These are phyloP conservation scores for Pithys albifrons DNA, from an alignment of 2,113 vertebrate genomes.

Conservation along the genomic window DNA sequence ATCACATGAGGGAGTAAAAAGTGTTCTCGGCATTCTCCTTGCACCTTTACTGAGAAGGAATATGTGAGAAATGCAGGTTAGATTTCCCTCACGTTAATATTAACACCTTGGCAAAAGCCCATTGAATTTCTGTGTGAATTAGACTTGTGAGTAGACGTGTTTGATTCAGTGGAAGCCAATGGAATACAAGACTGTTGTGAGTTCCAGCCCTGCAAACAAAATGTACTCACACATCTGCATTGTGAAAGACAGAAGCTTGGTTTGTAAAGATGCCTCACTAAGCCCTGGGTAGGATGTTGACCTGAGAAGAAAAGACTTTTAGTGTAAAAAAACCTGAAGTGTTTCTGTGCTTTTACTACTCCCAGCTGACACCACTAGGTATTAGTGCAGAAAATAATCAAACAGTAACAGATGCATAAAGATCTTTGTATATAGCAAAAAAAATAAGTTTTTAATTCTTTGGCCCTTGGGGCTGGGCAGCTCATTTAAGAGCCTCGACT, in stretches of 20 bases:
- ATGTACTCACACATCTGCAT: accelerated
- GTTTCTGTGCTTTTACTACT: background rate
- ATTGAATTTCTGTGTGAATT: background rate
- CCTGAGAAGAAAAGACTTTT: background rate
- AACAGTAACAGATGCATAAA: accelerated
- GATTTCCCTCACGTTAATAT: background rate
- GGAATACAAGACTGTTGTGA: accelerated
- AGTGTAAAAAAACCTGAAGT: accelerated
- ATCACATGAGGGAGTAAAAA: background rate
- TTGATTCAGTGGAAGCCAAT: background rate
- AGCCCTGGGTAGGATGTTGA: background rate
- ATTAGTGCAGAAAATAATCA: background rate
- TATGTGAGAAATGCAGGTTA: background rate
- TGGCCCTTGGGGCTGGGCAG: background rate
- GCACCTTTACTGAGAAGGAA: background rate
- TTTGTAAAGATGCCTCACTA: background rate
- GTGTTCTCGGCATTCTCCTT: background rate
- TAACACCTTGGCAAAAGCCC: background rate
- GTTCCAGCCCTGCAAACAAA: background rate
- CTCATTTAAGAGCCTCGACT: background rate
- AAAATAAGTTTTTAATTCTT: background rate
- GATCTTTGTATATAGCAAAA: background rate
- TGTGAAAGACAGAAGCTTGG: background rate
- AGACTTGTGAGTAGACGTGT: accelerated
- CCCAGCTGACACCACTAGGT: background rate